Conservation (phyloP, 1,140 invertebrate genomes). For the Cyclina sinensis region DNA sequence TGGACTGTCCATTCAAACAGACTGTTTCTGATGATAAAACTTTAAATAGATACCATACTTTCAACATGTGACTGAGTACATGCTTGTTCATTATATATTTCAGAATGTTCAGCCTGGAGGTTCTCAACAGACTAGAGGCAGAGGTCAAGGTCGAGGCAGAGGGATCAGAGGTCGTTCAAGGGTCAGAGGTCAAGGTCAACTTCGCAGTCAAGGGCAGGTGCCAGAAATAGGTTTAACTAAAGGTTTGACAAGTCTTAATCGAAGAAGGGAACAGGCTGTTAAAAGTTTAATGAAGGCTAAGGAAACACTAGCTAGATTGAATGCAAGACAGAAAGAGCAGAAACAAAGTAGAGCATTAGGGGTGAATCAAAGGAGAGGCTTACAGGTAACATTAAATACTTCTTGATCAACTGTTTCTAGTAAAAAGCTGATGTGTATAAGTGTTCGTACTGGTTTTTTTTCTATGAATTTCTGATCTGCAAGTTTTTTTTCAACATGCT, state of each 20-base stretch:
- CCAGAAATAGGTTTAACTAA: neutral
- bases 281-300: conserved; percentile 32
- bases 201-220: neutral
- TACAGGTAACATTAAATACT: conserved; percentile 54
- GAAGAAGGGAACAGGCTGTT: conserved; percentile 10
- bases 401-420: no score
- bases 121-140: conserved; percentile 3
- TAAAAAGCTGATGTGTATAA: no score
- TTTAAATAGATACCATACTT: neutral
- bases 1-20: neutral
- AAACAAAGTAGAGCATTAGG: conserved; percentile 13
- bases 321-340: conserved; percentile 33
- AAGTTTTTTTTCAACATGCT: no score
- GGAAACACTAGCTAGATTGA: conserved; percentile 28
- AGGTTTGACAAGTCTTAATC: conserved; percentile 37
- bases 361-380: conserved; percentile 45
- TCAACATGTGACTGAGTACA: neutral
- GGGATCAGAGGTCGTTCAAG: neutral
- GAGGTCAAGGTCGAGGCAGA: conserved; percentile 13
- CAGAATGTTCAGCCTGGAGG: neutral
- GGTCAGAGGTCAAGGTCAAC: neutral
- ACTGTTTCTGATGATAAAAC: neutral
- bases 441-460: no score
- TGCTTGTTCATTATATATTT: neutral
- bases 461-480: no score